Evolutionary conservation across 2,113 vertebrate species (phyloP), one percentile per base, ranked within the genome.

Genomic region (Lamprotornis superbus): DNA sequence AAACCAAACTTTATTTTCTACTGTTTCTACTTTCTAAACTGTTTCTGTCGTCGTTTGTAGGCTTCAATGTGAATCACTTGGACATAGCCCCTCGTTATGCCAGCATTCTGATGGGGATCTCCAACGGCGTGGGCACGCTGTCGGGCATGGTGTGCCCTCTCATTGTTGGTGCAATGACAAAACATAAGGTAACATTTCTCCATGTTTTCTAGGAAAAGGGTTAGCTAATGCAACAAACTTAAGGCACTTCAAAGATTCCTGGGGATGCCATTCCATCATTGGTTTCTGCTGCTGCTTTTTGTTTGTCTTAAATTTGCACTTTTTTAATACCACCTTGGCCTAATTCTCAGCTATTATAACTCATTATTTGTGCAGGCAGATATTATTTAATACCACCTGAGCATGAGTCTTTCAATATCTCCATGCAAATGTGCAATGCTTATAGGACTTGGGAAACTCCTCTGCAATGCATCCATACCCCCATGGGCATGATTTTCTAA

Each of bases 31-130:
- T 18, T 52, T 28, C 50, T 28, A 52, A 52, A 16, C 27, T 2
- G 0, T 12, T 89, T 60, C 50, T 86, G 82, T 89, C 3, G 17
- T 61, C 85, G 83, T 46, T 81, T 91, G n/a, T 53, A 99, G 99
- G 99, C 90, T 99, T 99, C 95, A 99, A 99, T 4, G 99, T 99
- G 68, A 99, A 99, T 91, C 99, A 99, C 93, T 94, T 99, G 97
- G 99, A 99, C 93, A 99, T 99, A 86, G 99, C 99, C 49, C 99
- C 99, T 7, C 99, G 99, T 52, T 99, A 99, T 2, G 99, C 99
- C 95, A 99, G 99, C 93, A 99, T 99, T 93, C 98, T 99, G 91
- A 99, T 99, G 99, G 99, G 99, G 4, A 99, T 99, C 95, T 99
- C 99, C 55, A 99, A 99, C 0, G 99, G 99, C 0, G 99, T 99